Base-by-base conservation (phyloP, 2,113 vertebrate genomes). In the Paralichthys olivaceus region DNA sequence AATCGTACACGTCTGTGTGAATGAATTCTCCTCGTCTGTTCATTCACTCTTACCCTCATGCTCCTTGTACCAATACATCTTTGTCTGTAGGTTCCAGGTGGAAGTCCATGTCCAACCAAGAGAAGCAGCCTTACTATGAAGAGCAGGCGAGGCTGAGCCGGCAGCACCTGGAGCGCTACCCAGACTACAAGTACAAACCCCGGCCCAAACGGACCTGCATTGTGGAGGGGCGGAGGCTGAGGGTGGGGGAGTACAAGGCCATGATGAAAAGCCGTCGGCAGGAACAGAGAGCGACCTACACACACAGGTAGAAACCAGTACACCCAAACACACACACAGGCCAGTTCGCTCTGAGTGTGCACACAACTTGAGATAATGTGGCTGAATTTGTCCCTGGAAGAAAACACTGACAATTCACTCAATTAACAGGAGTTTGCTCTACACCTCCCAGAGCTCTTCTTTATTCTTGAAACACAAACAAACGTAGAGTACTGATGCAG, bases 211-310 rank as follows among this genome's bases (percentile, higher is more conserved):
- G 98, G 47, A 99, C 98, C 7, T 99, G 98, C 92, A 98, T 99
- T 2, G 97, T 99, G 92, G 98, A 99, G 91, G 98, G 98, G 1
- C 95, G 97, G 66, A 80, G 97, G 69, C 95, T 99, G 57, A 91
- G 98, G 0, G 98, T 99, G 61, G 98, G 97, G n/a, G 98, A 99
- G 90, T 99, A 99, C 95, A 99, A 99, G 86, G 98, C 97, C 45
- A 95, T 99, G 95, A 99, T 99, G 98, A 95, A 97, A 93, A 99
- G 94, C 72, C 93, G 97, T 28, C 92, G 97, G 28, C 97, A 99
- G 94, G 98, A 98, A 93, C 91, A 95, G 95, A 89, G 96, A 92
- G 90, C 94, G 0, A 75, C 95, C 60, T 99, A 96, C 85, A 34
- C 95, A 9, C 92, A 96, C 69, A 96, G 96, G 97, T 98, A 93